Conservation (phyloP, 2,888 invertebrate species). For the Drosophila hamatofila region DNA sequence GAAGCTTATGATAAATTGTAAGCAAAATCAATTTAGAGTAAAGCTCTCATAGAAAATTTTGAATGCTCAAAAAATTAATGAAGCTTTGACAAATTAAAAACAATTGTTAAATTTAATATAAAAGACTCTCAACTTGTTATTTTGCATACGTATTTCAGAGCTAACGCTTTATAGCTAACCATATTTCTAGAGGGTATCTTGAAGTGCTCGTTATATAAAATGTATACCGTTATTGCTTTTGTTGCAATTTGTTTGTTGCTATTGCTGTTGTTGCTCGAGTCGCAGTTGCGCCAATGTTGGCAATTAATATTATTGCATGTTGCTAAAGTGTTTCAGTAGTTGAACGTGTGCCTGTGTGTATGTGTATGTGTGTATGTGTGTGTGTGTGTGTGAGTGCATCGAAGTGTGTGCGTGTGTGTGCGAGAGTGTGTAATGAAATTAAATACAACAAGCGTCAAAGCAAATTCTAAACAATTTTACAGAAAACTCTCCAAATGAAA, state of each 20-base stretch:
- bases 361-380: slow-evolving; percentile 18
- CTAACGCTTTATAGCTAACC: not conserved
- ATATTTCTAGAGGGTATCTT: slow-evolving; percentile 25
- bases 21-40: not conserved
- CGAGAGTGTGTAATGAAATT: slow-evolving; percentile 69
- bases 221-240: slow-evolving; percentile 13
- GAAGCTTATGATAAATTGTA: no score
- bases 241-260: slow-evolving; percentile 35
- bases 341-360: slow-evolving; percentile 29
- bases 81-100: not conserved
- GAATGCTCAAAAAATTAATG: not conserved
- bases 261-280: slow-evolving; percentile 41
- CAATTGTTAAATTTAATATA: not conserved
- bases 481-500: slow-evolving; percentile 28
- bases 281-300: slow-evolving; percentile 74
- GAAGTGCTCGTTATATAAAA: not conserved
- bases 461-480: slow-evolving; percentile 71
- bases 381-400: slow-evolving; percentile 19
- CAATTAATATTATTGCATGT: slow-evolving; percentile 80
- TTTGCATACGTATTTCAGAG: not conserved
- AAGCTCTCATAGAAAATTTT: not conserved
- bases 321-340: slow-evolving; percentile 40
- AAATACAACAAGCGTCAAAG: slow-evolving; percentile 76
- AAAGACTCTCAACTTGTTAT: not conserved
- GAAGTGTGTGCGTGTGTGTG: slow-evolving; percentile 25